These are phyloP conservation scores for Thyatira batis DNA, from an alignment of 2,888 invertebrate species.

Conservation along the genomic window DNA sequence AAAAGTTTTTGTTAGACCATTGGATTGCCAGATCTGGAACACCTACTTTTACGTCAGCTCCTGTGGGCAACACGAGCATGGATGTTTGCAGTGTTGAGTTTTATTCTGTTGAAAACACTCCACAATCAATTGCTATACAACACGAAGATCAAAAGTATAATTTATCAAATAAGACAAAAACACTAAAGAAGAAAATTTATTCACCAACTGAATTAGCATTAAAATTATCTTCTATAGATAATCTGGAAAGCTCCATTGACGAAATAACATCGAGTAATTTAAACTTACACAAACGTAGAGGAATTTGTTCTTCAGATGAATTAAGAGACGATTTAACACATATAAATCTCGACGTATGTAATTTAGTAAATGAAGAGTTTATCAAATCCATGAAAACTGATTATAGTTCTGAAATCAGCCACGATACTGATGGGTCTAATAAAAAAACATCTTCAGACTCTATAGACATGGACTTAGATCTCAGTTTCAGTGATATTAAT, in stretches of 20 bases:
- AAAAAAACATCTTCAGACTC: slow-evolving; percentile 80
- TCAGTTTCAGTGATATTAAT: slow-evolving; percentile 80
- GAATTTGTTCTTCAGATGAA: slow-evolving; percentile 81
- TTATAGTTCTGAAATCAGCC: slow-evolving; percentile 69
- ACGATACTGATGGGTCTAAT: slow-evolving; percentile 73
- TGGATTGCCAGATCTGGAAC: slow-evolving; percentile 78
- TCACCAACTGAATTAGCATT: slow-evolving; percentile 76
- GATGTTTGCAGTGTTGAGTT: slow-evolving; percentile 74
- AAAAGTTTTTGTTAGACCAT: slow-evolving; percentile 77
- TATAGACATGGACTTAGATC: slow-evolving; percentile 78
- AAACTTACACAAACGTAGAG: slow-evolving; percentile 79
- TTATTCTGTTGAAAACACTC: slow-evolving; percentile 76
- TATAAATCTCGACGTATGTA: slow-evolving; percentile 58
- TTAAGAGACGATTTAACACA: slow-evolving; percentile 68
- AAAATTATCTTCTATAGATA: slow-evolving; percentile 68
- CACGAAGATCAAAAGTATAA: slow-evolving; percentile 46
- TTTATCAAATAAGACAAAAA: slow-evolving; percentile 28
- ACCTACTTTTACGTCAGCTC: slow-evolving; percentile 75
- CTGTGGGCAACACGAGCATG: slow-evolving; percentile 67
- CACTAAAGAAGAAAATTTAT: slow-evolving; percentile 65
- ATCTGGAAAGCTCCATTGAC: slow-evolving; percentile 72
- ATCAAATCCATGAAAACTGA: slow-evolving; percentile 68
- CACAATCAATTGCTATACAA: slow-evolving; percentile 46
- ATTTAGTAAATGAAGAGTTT: slow-evolving; percentile 60
- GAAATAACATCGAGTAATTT: slow-evolving; percentile 70